Evolutionary conservation across 2,888 invertebrate genomes (phyloP).

Genomic region (Coecobrya sp.): DNA sequence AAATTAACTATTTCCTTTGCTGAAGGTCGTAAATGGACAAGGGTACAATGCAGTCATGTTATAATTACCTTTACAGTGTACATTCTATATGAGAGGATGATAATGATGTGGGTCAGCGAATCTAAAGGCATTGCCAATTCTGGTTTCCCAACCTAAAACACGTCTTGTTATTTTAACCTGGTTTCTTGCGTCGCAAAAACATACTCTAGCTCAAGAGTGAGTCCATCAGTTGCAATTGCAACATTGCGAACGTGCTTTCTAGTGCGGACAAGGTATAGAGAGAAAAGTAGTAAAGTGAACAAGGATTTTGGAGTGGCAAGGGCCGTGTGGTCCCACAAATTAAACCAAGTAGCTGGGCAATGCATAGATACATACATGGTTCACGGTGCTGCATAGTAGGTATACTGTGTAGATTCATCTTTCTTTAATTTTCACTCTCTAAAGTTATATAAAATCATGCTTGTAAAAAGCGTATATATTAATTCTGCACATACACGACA

Average conservation of each 20-base stretch:
- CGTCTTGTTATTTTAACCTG: slow-evolving; percentile 37
- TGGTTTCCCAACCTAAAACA: neutral
- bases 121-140: slow-evolving; percentile 28
- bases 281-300: neutral
- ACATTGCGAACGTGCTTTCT: neutral
- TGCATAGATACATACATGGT: no score
- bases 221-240: neutral
- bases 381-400: no score
- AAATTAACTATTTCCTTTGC: slow-evolving; percentile 41
- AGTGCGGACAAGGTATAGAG: neutral
- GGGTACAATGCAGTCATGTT: slow-evolving; percentile 6
- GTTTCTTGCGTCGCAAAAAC: neutral
- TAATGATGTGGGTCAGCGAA: slow-evolving; percentile 28
- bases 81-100: slow-evolving; percentile 3
- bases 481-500: neutral
- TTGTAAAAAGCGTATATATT: neutral
- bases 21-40: slow-evolving; percentile 43
- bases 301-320: neutral
- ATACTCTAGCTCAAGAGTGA: neutral
- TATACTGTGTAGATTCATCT: neutral
- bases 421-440: neutral
- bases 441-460: neutral
- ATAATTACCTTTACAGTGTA: slow-evolving; percentile 27
- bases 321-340: no score
- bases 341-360: no score